These are phyloP conservation scores for Cygnus atratus DNA, from an alignment of 2,113 vertebrate species.

Conservation along the genomic window DNA sequence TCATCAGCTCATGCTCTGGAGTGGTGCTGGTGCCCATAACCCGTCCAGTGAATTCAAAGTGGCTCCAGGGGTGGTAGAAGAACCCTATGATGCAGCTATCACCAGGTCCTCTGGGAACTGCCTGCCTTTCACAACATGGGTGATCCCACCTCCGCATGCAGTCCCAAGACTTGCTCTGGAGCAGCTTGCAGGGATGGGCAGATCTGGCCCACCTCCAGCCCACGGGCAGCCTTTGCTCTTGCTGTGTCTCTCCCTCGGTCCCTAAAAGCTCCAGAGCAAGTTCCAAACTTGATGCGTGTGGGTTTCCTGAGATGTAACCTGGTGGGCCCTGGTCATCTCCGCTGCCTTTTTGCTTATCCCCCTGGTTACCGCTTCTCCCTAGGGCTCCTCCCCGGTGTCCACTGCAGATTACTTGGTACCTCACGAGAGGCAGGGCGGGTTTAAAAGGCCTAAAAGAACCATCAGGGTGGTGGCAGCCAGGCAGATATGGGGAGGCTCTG, in stretches of 20 bases:
- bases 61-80: background rate
- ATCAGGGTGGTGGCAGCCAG: constrained; percentile 17
- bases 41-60: background rate
- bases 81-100: rapidly evolving
- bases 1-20: background rate
- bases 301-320: background rate
- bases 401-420: constrained; percentile 30
- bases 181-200: background rate
- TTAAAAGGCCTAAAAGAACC: constrained; percentile 6
- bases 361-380: background rate
- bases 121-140: background rate
- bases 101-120: background rate
- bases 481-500: background rate
- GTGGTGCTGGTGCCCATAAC: background rate
- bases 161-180: background rate
- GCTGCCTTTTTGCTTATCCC: constrained; percentile 4
- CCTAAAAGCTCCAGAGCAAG: background rate
- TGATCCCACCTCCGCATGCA: background rate
- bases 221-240: background rate
- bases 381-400: constrained; percentile 24
- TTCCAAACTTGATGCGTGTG: background rate
- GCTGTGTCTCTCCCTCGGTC: background rate
- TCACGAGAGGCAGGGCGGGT: constrained; percentile 13
- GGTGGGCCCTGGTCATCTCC: background rate
- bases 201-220: background rate